phyloP scores from a whole-genome alignment of 2,888 invertebrate genomes.

The Acanthosepion pharaonis region DNA sequence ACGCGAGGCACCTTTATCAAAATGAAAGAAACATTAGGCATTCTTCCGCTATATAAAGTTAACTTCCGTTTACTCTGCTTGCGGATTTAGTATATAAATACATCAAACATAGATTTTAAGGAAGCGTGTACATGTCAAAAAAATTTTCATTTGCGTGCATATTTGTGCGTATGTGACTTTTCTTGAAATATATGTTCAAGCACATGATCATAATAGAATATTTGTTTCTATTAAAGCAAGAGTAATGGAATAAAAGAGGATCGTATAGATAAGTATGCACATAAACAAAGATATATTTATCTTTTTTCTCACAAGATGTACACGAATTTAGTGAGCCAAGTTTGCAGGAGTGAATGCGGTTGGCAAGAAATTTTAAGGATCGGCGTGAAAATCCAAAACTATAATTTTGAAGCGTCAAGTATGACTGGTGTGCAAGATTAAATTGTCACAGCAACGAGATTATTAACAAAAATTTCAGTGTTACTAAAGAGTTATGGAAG shows the following conservation, averaged over 20 bases:
- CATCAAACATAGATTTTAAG: background rate
- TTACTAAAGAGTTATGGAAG: background rate
- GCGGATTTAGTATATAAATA: background rate
- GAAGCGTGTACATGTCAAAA: background rate
- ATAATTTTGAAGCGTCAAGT: slow-evolving; percentile 13
- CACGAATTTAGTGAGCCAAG: background rate
- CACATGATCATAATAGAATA: background rate
- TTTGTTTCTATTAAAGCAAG: background rate
- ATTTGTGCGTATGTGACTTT: background rate
- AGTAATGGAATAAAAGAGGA: no score
- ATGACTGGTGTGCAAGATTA: background rate
- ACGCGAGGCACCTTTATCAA: no score
- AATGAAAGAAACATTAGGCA: background rate
- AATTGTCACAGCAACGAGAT: background rate
- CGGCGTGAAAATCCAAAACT: background rate
- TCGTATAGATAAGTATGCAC: background rate
- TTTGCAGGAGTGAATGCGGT: background rate
- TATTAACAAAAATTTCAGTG: background rate
- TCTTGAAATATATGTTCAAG: background rate
- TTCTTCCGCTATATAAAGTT: background rate
- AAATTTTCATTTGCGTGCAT: background rate
- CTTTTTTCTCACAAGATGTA: background rate
- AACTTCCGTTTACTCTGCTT: background rate
- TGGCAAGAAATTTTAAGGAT: background rate
- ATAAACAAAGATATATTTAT: background rate